phyloP scores from a whole-genome alignment of 2,113 vertebrate genomes.

The Silurus meridionalis region DNA sequence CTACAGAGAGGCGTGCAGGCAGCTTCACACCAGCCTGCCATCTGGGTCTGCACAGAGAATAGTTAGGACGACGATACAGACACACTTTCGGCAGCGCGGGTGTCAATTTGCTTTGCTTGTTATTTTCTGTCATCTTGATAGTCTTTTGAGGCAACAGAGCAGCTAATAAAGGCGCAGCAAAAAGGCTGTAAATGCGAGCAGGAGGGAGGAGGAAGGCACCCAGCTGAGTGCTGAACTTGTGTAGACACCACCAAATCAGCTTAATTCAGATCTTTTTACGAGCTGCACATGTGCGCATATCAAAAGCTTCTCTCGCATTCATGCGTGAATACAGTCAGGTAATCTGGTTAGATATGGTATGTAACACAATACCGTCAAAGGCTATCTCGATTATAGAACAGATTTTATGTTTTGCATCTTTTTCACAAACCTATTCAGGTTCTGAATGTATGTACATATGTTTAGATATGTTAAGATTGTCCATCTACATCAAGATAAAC shows the following conservation, averaged over 20 bases:
- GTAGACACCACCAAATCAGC: constrained; percentile 44
- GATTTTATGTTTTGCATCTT: constrained; percentile 19
- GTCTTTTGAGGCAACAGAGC: constrained; percentile 23
- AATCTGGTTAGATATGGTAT: constrained; percentile 4
- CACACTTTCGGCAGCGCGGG: constrained; percentile 39
- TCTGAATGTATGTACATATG: background rate
- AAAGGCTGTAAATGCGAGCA: constrained; percentile 9
- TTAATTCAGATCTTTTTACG: constrained; percentile 41
- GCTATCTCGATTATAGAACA: background rate
- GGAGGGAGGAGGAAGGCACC: constrained; percentile 26
- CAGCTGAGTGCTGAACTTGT: constrained; percentile 46
- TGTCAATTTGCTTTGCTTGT: constrained; percentile 48
- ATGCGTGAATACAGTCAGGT: background rate
- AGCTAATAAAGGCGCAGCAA: constrained; percentile 41
- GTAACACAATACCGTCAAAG: constrained; percentile 1
- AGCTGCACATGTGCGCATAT: constrained; percentile 36
- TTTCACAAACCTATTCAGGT: constrained; percentile 2
- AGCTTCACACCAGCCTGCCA: constrained; percentile 46
- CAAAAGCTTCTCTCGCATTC: constrained; percentile 21
- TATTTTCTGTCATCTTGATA: constrained; percentile 45
- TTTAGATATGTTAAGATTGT: background rate
- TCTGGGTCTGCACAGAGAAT: constrained; percentile 34
- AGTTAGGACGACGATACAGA: constrained; percentile 26
- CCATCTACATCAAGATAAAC: background rate
- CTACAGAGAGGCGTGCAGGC: constrained; percentile 31